phyloP scores from a whole-genome alignment of 2,797 vertebrate genomes.

The Thripadectes ignobilis region DNA sequence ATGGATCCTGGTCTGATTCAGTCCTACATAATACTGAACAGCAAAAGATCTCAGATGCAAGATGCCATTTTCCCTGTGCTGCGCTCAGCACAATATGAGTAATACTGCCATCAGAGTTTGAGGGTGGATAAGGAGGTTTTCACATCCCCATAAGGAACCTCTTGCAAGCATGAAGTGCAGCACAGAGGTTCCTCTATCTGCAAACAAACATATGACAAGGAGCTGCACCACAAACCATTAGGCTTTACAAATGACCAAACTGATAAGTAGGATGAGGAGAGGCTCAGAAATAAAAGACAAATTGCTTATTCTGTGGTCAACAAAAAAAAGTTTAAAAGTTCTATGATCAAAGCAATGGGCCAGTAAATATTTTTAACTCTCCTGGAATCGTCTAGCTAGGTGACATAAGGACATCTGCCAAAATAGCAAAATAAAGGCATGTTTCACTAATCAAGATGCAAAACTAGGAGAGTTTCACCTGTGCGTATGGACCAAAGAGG shows the following conservation, averaged over 20 bases:
- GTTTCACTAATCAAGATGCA: neutral
- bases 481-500: neutral
- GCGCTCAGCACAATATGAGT: neutral
- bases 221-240: neutral
- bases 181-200: neutral
- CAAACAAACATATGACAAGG: neutral
- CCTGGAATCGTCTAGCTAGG: neutral
- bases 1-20: neutral
- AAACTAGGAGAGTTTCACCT: neutral
- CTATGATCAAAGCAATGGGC: neutral
- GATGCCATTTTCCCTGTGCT: neutral
- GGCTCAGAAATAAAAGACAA: neutral
- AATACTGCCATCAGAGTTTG: neutral
- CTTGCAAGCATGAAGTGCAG: neutral
- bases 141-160: neutral
- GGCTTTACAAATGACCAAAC: neutral
- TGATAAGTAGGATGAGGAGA: rapidly evolving
- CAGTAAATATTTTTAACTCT: neutral
- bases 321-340: neutral
- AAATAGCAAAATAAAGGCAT: neutral
- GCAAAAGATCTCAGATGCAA: neutral
- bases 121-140: neutral
- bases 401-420: neutral
- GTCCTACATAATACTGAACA: neutral
- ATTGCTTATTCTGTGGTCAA: neutral